These are phyloP conservation scores for Stichopus chloronotus DNA, from an alignment of 35 echinoderm and acorn worm genomes.

Conservation along the genomic window DNA sequence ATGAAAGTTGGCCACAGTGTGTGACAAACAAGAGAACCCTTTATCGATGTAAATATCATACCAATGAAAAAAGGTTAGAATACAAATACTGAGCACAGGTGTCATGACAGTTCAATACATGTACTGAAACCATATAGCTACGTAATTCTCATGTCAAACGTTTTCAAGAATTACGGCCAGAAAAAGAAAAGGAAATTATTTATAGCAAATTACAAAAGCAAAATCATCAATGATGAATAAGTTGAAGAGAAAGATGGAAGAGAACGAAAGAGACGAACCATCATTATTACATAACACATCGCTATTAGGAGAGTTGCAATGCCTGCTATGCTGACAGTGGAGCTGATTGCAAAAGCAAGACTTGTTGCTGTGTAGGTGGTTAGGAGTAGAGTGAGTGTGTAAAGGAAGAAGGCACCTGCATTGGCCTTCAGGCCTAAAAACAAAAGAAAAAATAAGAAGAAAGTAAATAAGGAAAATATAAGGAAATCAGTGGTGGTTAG, in stretches of 20 bases:
- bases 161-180: too few species aligned
- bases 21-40: too few species aligned
- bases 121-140: too few species aligned
- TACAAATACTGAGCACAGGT: too few species aligned
- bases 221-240: background rate
- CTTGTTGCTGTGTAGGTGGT: conserved; percentile 74
- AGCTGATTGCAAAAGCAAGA: conserved; percentile 85
- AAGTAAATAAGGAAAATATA: background rate
- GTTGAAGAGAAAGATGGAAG: background rate
- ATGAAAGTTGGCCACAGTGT: too few species aligned
- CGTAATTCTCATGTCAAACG: too few species aligned
- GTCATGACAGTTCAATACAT: too few species aligned
- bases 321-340: conserved; percentile 77
- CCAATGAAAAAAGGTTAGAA: too few species aligned
- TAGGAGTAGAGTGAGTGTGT: conserved; percentile 68
- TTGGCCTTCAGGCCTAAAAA: conserved; percentile 67
- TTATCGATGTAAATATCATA: too few species aligned
- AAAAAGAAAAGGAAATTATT: background rate
- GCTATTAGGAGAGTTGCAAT: conserved; percentile 84
- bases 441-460: background rate
- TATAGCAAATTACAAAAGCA: background rate
- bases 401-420: conserved; percentile 77
- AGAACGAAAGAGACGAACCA: conserved; percentile 63
- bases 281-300: conserved; percentile 88
- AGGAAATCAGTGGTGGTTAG: background rate